phyloP scores from a whole-genome alignment of 2,888 invertebrate species.

The Dryocosmus kuriphilus region DNA sequence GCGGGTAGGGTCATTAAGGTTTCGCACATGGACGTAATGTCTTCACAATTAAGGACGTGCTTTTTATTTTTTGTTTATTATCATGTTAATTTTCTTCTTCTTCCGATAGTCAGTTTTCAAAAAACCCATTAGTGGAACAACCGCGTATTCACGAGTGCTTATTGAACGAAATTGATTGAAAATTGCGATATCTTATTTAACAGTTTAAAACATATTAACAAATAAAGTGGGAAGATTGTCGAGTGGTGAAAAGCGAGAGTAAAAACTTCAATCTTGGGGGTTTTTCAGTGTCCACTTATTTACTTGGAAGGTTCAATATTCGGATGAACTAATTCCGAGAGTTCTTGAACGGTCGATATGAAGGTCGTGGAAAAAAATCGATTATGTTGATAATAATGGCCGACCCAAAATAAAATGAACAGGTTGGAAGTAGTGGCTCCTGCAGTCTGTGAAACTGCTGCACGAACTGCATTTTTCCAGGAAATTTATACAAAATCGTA shows the following conservation, averaged over 20 bases:
- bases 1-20: constrained; percentile 40
- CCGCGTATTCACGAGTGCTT: background rate
- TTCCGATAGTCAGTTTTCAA: background rate
- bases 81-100: background rate
- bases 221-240: background rate
- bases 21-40: constrained; percentile 52
- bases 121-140: background rate
- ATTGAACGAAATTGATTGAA: background rate
- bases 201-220: background rate
- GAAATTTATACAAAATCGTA: background rate
- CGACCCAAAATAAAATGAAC: background rate
- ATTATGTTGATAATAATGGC: constrained; percentile 17
- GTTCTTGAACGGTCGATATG: constrained; percentile 21
- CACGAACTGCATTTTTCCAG: constrained; percentile 6
- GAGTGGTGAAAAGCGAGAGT: background rate
- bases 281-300: background rate
- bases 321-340: constrained; percentile 22
- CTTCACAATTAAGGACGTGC: background rate
- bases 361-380: constrained; percentile 30
- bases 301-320: background rate
- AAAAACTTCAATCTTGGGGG: background rate
- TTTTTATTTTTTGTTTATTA: background rate
- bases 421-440: background rate
- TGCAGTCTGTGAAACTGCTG: background rate
- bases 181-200: background rate